Evolutionary conservation across 2,113 vertebrate genomes (phyloP), one percentile per base, ranked within the genome.

Genomic region (Pollachius pollachius): DNA sequence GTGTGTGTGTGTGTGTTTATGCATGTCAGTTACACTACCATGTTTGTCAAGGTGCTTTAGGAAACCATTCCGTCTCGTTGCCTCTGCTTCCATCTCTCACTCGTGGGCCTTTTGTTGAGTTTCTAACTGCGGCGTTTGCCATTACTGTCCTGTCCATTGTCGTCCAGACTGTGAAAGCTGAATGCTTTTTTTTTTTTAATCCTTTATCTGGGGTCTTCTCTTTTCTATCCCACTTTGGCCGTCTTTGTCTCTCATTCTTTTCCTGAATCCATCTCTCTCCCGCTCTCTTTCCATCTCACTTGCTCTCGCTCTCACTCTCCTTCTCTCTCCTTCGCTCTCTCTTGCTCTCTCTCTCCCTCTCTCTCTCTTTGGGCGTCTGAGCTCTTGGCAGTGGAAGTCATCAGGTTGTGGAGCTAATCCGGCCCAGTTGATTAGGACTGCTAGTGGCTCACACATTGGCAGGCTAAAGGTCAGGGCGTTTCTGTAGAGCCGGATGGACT

Each of bases 391-490:
- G 78, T 79, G 64, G 78, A 89, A 88, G 83, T 87, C 75, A 88
- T 89, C 84, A 84, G 77, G 83, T 84, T 78, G 25, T 52, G 69
- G 75, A 87, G 84, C 84, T 90, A 90, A 90, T 91, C 91, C 91
- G 59, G 68, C 70, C 79, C 72, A 88, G 88, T 90, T 87, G 87
- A 91, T 92, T 90, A 88, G 85, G 81, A 68, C 85, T 88, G 82
- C 76, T 83, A 82, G 88, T 85, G 85, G 86, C 84, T 86, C 84
- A 81, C 85, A 86, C 84, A 72, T 79, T 34, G 56, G 77, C 18
- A 69, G 82, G 78, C 80, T 70, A 90, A 87, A 88, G 89, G 89
- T 89, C 84, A 61, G 81, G 69, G 72, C 82, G 87, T 83, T 48
- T 84, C 80, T 5, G 74, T 74, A 80, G 75, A 80, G 75, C 82